A percentile compares a stretch with the other conserved stretches of the same genome.
These are phyloP conservation scores for Atherinosoma microstoma DNA, from an alignment of 2,797 vertebrate genomes.

Conservation along the genomic window DNA sequence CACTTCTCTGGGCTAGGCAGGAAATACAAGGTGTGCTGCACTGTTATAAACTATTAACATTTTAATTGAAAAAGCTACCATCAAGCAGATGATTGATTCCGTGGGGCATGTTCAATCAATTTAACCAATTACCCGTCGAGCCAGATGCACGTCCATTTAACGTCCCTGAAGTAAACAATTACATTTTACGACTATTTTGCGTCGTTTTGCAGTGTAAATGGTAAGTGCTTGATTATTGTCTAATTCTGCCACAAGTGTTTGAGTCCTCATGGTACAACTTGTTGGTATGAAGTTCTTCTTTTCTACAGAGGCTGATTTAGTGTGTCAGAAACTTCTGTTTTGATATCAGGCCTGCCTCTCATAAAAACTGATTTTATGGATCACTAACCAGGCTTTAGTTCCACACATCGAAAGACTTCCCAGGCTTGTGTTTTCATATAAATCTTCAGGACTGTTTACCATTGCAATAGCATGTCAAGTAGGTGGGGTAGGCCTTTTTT, in stretches of 20 bases:
- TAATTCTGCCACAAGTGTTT: conserved; percentile 22
- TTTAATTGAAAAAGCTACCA: neutral
- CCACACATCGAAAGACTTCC: conserved; percentile 29
- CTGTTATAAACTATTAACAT: too few relatives aligned
- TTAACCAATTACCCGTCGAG: conserved; percentile 39
- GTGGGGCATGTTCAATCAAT: conserved; percentile 37
- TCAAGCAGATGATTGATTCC: conserved; percentile 18
- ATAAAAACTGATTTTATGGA: conserved; percentile 47
- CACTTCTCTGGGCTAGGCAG: neutral
- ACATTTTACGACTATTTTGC: conserved; percentile 2
- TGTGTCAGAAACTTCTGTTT: conserved; percentile 43
- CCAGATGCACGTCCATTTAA: conserved; percentile 35
- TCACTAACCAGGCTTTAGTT: conserved; percentile 44
- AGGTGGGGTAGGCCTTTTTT: neutral
- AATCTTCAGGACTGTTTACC: conserved; percentile 20
- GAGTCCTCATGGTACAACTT: conserved; percentile 6
- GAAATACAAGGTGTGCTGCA: neutral
- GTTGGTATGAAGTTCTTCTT: conserved; percentile 21
- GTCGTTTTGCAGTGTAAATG: too few relatives aligned
- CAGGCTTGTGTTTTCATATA: conserved; percentile 23
- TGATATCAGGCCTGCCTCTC: conserved; percentile 31
- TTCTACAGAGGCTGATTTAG: conserved; percentile 30
- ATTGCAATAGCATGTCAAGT: conserved; percentile 4
- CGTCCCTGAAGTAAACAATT: conserved; percentile 24
- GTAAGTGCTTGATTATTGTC: conserved; percentile 9